phyloP scores from a whole-genome alignment of 2,113 vertebrate genomes.

The Nesogale talazaci region DNA sequence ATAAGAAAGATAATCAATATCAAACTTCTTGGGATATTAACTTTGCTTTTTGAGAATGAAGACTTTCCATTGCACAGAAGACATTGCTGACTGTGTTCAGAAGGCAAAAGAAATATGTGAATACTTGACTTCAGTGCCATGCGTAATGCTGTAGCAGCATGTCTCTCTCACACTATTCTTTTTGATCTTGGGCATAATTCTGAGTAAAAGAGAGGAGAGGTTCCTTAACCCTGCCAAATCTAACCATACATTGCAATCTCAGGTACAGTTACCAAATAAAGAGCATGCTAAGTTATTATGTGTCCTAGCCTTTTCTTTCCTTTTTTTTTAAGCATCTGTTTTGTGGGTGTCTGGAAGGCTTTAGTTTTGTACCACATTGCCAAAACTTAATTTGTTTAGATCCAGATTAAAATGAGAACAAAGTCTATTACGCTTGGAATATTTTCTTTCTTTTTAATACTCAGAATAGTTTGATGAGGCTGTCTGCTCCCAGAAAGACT shows the following conservation, averaged over 20 bases:
- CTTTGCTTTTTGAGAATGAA: constrained; percentile 27
- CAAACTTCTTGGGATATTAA: constrained; percentile 36
- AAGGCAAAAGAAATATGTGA: constrained; percentile 19
- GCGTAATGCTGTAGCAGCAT: background rate
- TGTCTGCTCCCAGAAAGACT: no score
- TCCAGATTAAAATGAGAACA: constrained; percentile 64
- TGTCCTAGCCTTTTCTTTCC: constrained; percentile 52
- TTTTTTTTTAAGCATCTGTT: constrained; percentile 65
- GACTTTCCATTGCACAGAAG: background rate
- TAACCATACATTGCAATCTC: background rate
- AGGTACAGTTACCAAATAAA: constrained; percentile 45
- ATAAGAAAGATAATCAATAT: constrained; percentile 22
- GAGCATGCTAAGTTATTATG: constrained; percentile 57
- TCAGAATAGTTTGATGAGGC: no score
- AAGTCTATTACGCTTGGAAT: constrained; percentile 53
- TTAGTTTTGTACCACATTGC: constrained; percentile 58
- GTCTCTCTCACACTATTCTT: background rate
- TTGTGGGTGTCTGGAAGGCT: constrained; percentile 73
- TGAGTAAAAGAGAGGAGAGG: background rate
- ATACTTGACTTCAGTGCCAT: background rate
- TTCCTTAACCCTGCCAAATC: background rate
- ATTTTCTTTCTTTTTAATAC: background rate
- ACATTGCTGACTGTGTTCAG: constrained; percentile 21
- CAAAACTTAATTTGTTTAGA: constrained; percentile 48
- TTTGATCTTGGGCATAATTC: background rate